Evolutionary conservation across 1,140 invertebrate species (phyloP), one percentile per base, ranked within the genome.

Genomic region (Plectrocnemia conspersa): DNA sequence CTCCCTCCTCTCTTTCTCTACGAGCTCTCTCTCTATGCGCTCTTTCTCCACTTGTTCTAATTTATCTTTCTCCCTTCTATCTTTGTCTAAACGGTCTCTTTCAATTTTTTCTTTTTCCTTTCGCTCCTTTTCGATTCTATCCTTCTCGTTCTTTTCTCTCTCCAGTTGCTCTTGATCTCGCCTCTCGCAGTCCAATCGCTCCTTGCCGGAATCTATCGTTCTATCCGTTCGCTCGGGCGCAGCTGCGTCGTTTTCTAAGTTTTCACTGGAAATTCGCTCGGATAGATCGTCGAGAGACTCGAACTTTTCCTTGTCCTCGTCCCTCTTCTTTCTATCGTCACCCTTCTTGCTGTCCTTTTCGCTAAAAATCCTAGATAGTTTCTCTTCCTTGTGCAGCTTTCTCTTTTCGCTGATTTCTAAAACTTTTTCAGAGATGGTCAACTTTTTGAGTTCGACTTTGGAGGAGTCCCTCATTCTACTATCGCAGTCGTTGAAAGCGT

Each of bases 111-210:
- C 58, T 53, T 47, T 62, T 38, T 45, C 46, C 24, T 40, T 48
- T 44, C 33, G 53, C 19, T 59, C 61, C 35, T 59, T 56, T 27
- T 55, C 53, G 42, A 52, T 33, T 48, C 49, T 58, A 29, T 59
- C 55, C 35, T 60, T 62, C 41, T 65, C 53, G 19, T 62, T 25
- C 25, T 63, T 60, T 52, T 71, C 68, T 42, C 59, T 62, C 56
- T 72, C 70, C 5, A 67, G 54, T 57, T 72, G 72, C 52, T 82
- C 78, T 66, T 68, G 58, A 65, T 77, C 66, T 71, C 73, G 13
- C 66, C 68, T 72, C 64, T 80, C 79, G 60, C 67, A 72, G 50
- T 71, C 72, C 24, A 49, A 24, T 2, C 71, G 68, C 33, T 79
- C 74, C 63, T 66, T 72, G 9, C 69, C 68, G 29, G 62, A 63